A percentile compares a stretch with the other conserved stretches of the same genome.
phyloP scores from a whole-genome alignment of 2,797 vertebrate species.

The Sebastes hubbsi region DNA sequence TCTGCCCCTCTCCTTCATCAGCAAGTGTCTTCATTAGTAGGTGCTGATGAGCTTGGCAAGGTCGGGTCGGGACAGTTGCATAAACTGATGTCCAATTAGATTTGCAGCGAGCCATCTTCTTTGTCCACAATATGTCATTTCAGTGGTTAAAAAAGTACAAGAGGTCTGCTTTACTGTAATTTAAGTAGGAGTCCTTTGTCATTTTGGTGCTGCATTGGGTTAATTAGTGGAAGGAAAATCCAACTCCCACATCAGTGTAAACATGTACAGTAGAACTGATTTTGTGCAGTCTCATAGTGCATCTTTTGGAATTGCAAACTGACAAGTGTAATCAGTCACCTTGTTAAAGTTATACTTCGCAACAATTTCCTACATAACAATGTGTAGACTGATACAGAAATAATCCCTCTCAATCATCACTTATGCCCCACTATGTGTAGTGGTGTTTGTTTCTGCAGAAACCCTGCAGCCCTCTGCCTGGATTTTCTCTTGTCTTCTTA shows the following conservation, averaged over 20 bases:
- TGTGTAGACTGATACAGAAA: too few species aligned
- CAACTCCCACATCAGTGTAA: background rate
- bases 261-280: background rate
- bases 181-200: background rate
- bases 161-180: background rate
- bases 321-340: background rate
- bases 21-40: constrained; percentile 46
- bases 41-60: constrained; percentile 57
- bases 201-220: background rate
- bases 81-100: constrained; percentile 32
- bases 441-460: too few species aligned
- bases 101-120: background rate
- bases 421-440: too few species aligned
- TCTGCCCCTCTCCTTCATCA: constrained; percentile 32
- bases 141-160: background rate
- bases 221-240: background rate
- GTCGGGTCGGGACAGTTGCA: constrained; percentile 16
- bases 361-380: too few species aligned
- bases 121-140: background rate
- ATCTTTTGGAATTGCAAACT: background rate
- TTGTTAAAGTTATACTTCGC: background rate
- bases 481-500: too few species aligned
- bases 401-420: too few species aligned
- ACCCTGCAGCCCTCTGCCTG: too few species aligned
- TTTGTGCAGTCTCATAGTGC: background rate